Conservation (phyloP, 2,797 vertebrate genomes). For the Acrossocheilus wenchowensis region DNA sequence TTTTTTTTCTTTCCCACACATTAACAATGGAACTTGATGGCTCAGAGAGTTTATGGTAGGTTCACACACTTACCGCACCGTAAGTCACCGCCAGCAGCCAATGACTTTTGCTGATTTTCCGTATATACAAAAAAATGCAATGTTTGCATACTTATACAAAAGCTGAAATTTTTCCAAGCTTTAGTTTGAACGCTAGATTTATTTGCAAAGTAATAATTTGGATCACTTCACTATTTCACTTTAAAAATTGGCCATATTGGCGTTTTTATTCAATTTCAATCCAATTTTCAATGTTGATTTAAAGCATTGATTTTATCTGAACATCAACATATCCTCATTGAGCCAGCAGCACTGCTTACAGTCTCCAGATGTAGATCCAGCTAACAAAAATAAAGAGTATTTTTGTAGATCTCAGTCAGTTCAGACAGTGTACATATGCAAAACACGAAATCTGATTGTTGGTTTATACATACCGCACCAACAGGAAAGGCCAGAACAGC, state of each 20-base stretch:
- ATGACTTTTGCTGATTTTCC: background rate
- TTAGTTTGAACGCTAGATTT: background rate
- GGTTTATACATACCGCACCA: constrained; percentile 87
- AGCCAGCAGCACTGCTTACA: background rate
- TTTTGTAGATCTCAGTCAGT: constrained; percentile 21
- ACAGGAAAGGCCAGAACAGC: constrained; percentile 94
- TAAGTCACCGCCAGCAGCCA: constrained; percentile 14
- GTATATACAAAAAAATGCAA: background rate
- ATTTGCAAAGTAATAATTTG: background rate
- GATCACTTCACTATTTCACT: background rate
- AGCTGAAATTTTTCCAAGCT: background rate
- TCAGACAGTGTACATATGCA: constrained; percentile 9
- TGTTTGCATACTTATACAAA: constrained; percentile 6
- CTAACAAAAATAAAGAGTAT: constrained; percentile 16
- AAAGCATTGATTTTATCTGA: constrained; percentile 32
- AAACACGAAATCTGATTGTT: constrained; percentile 9
- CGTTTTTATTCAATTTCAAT: constrained; percentile 6
- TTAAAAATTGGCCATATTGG: background rate
- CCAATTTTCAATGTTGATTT: background rate
- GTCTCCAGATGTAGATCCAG: background rate
- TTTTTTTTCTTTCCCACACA: constrained; percentile 42
- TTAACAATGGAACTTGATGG: constrained; percentile 47
- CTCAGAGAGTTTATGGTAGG: constrained; percentile 28
- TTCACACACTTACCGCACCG: constrained; percentile 38
- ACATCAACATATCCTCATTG: constrained; percentile 2